These are phyloP conservation scores for Hydrotaea cyrtoneurina DNA, from an alignment of 2,888 invertebrate genomes.

Conservation along the genomic window DNA sequence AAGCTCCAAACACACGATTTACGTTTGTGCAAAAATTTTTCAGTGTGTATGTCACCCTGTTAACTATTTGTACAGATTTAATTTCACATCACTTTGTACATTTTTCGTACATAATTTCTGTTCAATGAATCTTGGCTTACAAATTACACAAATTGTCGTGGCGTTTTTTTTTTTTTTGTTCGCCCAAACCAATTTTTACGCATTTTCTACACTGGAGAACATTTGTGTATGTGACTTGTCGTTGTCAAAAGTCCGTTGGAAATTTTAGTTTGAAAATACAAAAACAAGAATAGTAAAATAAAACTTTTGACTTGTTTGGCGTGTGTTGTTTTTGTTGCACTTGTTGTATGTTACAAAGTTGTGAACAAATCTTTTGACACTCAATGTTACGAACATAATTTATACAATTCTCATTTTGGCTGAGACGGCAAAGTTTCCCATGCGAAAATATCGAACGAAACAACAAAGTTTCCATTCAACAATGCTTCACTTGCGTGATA, in stretches of 20 bases:
- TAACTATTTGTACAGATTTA: too few relatives aligned
- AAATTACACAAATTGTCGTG: background rate
- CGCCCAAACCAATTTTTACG: background rate
- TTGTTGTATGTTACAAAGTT: constrained; percentile 52
- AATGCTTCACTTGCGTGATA: constrained; percentile 38
- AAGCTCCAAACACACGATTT: too few relatives aligned
- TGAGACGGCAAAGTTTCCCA: constrained; percentile 51
- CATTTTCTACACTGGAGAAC: constrained; percentile 18
- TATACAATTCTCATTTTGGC: constrained; percentile 40
- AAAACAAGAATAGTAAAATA: background rate
- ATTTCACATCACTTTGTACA: too few relatives aligned
- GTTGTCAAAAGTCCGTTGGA: constrained; percentile 10
- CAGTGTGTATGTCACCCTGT: too few relatives aligned
- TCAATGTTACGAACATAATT: constrained; percentile 61
- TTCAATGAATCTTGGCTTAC: background rate
- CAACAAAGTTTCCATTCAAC: constrained; percentile 38
- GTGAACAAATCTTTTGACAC: constrained; percentile 63
- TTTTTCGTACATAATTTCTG: too few relatives aligned
- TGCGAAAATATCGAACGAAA: constrained; percentile 38
- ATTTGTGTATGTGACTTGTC: background rate
- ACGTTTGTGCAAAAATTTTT: too few relatives aligned
- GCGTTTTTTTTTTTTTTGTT: background rate
- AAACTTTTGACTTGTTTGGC: constrained; percentile 15
- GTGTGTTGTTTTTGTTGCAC: background rate
- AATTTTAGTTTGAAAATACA: background rate